Conservation (phyloP, 1,140 invertebrate species). For the Dendroctonus ponderosae region DNA sequence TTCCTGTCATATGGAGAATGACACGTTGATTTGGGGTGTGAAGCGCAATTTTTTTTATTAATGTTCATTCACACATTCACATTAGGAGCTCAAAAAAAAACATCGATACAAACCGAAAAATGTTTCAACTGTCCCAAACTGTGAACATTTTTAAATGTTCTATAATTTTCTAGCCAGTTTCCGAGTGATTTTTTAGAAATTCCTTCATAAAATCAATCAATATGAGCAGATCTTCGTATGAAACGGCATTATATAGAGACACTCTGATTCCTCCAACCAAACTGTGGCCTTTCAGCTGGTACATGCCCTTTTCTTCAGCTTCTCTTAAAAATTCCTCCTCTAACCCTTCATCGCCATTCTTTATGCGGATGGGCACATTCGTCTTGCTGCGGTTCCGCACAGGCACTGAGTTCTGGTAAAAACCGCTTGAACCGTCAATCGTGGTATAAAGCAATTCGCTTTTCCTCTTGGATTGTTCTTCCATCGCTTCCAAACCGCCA, state of each 20-base stretch:
- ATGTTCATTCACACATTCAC: too few relatives aligned
- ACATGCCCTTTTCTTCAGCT: constrained; percentile 73
- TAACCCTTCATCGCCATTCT: constrained; percentile 70
- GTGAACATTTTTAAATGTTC: too few relatives aligned
- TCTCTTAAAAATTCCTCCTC: constrained; percentile 85
- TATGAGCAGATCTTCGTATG: constrained; percentile 70
- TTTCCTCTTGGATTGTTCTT: constrained; percentile 67
- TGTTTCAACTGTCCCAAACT: too few relatives aligned
- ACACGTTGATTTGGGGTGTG: too few relatives aligned
- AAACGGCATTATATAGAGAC: constrained; percentile 92
- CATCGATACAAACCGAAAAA: too few relatives aligned
- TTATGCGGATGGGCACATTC: constrained; percentile 90
- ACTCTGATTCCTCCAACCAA: constrained; percentile 92
- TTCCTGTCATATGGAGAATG: too few relatives aligned
- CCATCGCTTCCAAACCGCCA: constrained; percentile 83
- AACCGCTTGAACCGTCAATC: constrained; percentile 84
- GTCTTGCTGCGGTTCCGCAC: constrained; percentile 69
- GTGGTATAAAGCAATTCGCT: constrained; percentile 77
- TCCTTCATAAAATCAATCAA: constrained; percentile 83
- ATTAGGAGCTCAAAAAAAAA: too few relatives aligned
- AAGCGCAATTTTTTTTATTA: too few relatives aligned
- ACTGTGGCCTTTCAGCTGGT: constrained; percentile 93
- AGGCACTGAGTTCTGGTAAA: constrained; percentile 75
- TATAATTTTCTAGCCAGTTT: not conserved
- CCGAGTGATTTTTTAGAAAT: constrained; percentile 56